These are phyloP conservation scores for Bombus consobrinus DNA, from an alignment of 1,140 invertebrate genomes.

Conservation along the genomic window DNA sequence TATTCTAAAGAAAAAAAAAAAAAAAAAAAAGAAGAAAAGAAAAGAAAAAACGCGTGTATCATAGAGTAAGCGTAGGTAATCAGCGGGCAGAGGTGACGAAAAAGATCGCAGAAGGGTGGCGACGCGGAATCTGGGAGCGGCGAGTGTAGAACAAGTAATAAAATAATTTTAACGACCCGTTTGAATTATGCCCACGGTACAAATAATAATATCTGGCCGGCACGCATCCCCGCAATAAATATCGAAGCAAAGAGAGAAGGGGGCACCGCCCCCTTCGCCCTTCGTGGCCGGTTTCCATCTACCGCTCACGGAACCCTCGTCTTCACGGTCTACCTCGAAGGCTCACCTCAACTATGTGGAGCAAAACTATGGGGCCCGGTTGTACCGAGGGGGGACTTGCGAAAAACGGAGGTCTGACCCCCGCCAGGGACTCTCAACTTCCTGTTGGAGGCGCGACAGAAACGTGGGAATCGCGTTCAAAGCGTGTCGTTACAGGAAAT, in stretches of 20 bases:
- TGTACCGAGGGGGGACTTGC: conserved; percentile 55
- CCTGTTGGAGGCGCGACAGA: background rate
- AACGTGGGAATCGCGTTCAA: conserved; percentile 60
- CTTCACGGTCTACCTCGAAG: conserved; percentile 58
- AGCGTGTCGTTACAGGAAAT: conserved; percentile 11
- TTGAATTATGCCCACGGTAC: conserved; percentile 81
- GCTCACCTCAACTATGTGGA: conserved; percentile 73
- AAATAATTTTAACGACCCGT: conserved; percentile 81
- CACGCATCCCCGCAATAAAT: conserved; percentile 81
- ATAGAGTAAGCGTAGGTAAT: background rate
- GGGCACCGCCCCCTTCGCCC: conserved; percentile 48
- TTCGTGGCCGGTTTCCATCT: conserved; percentile 52
- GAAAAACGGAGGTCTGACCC: conserved; percentile 64
- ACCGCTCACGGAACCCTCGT: conserved; percentile 58
- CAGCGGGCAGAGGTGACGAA: background rate
- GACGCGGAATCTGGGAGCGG: conserved; percentile 65
- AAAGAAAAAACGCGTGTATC: background rate
- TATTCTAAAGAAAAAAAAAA: too few relatives aligned
- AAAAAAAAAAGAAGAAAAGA: too few relatives aligned
- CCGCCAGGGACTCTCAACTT: conserved; percentile 62
- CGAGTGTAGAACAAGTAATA: conserved; percentile 80
- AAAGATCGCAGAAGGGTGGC: conserved; percentile 40
- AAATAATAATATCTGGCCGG: conserved; percentile 80
- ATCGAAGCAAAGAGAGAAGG: conserved; percentile 56
- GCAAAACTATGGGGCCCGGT: conserved; percentile 60